Percentiles rank a stretch among this genome's conserved stretches.
phyloP scores from a whole-genome alignment of 2,113 vertebrate genomes.

The Ovis canadensis region DNA sequence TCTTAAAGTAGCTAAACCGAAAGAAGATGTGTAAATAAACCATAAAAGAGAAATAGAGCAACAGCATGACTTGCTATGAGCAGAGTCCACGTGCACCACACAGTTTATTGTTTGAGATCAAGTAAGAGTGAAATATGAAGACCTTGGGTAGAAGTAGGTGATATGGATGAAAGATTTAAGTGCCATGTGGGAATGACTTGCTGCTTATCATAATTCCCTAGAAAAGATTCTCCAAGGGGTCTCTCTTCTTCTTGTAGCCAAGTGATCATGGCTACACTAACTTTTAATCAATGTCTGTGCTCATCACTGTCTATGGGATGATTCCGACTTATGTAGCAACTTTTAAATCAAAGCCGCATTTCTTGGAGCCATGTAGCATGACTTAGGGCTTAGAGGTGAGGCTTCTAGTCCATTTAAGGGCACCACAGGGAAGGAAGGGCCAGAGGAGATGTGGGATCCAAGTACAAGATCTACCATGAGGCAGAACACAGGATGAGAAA shows the following conservation, averaged over 20 bases:
- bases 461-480: background rate
- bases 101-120: background rate
- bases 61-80: background rate
- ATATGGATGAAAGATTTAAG: background rate
- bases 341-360: background rate
- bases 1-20: background rate
- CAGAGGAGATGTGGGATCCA: background rate
- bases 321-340: background rate
- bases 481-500: background rate
- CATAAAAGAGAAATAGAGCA: background rate
- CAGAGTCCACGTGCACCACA: background rate
- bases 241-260: background rate
- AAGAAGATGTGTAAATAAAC: background rate
- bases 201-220: background rate
- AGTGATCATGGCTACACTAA: background rate
- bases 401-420: background rate
- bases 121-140: background rate
- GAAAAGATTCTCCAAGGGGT: background rate
- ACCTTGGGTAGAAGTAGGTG: background rate
- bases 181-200: background rate
- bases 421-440: background rate
- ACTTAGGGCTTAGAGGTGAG: background rate
- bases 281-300: background rate
- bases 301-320: background rate
- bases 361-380: background rate